Evolutionary conservation across 1,140 invertebrate species (phyloP), one percentile per base, ranked within the genome.

Genomic region (Wiebesia pumilae): DNA sequence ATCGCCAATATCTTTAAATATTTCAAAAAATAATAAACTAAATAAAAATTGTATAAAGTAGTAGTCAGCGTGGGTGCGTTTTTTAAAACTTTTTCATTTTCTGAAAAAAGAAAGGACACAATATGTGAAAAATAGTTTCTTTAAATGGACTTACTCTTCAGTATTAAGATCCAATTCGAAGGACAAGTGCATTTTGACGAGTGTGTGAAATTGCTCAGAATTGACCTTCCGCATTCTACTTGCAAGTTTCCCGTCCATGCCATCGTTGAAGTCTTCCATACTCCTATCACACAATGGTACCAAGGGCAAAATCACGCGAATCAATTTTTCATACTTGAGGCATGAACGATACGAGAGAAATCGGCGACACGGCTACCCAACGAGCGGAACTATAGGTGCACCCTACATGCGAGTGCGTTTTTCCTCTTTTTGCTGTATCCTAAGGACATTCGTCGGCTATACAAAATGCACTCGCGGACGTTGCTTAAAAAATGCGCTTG

Each of bases 121-220:
- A 54, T 69, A 35, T 69, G 2, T 78, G 30, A 78, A 51, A 71
- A 82, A 83, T 81, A 73, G 79, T 77, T 62, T 51, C n/a, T 90
- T 62, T 87, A 92, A 89, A 67, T 21, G 24, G 83, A 33, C 95
- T 95, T 95, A 97, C 97, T 97, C 97, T 92, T 97, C 97, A 21
- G 96, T 97, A 87, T 96, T 97, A 79, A 98, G 95, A 89, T 97
- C 96, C 85, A 98, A 94, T 90, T 97, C 95, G 94, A 98, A 98
- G 30, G 97, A 98, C 89, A 98, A 94, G 94, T 98, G 98, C 97
- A 98, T 98, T 91, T 97, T 96, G 89, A 98, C 97, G 88, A 98
- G 94, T 38, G 97, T 97, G 88, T 97, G 95, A 93, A 97, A 98
- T 92, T 98, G 97, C 88, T 98, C 97, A 40, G 96, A 96, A 94